A percentile compares a stretch with the other conserved stretches of the same genome.
Conservation (phyloP, 23 tunicate genomes). For the Halocynthia aurantium region DNA sequence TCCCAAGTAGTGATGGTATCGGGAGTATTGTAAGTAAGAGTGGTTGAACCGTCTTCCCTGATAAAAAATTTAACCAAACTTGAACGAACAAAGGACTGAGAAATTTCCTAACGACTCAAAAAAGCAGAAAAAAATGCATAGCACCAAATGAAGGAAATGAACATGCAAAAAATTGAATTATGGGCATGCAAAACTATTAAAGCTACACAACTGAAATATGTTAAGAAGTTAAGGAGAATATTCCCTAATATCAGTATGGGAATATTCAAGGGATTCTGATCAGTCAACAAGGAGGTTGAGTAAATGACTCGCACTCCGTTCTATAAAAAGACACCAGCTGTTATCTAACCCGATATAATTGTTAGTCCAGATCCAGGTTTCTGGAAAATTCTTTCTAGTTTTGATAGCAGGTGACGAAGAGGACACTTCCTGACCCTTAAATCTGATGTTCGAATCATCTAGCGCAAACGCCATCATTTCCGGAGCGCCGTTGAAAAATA, state of each 20-base stretch:
- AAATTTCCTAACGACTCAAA: background rate
- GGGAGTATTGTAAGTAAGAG: conserved; percentile 60
- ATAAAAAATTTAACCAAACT: background rate
- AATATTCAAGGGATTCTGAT: too few species aligned
- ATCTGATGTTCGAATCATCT: too few species aligned
- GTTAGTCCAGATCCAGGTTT: conserved; percentile 17
- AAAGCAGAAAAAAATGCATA: background rate
- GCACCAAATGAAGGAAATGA: background rate
- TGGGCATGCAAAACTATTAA: background rate
- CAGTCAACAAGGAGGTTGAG: too few species aligned
- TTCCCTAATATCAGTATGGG: too few species aligned
- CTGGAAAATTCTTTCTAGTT: conserved; percentile 17
- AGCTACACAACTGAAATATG: too few species aligned
- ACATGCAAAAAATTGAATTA: background rate
- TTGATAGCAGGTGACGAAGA: too few species aligned
- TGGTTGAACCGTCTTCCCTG: conserved; percentile 53
- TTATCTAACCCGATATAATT: background rate
- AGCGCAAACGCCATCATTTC: background rate
- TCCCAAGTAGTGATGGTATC: conserved; percentile 93
- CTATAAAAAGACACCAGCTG: too few species aligned
- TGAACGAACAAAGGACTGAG: background rate
- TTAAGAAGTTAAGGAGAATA: too few species aligned
- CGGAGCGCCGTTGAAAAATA: background rate
- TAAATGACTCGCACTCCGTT: too few species aligned
- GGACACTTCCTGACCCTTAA: too few species aligned